Percentiles rank a stretch among this genome's conserved stretches.
Conservation (phyloP, 2,888 invertebrate species). For the Oxyteleia sp. region DNA sequence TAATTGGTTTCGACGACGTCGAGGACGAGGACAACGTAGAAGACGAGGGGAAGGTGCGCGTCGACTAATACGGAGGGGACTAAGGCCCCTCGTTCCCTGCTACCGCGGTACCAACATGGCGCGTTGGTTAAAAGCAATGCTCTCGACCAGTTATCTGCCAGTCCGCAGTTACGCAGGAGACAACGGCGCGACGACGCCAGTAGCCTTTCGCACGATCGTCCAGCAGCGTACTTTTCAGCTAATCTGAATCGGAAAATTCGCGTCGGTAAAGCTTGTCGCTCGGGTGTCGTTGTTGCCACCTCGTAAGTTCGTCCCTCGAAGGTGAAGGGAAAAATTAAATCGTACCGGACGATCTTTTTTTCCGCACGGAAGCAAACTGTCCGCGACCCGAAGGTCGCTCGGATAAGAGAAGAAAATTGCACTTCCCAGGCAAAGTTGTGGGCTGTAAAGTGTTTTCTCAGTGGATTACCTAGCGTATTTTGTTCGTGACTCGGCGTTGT, state of each 20-base stretch:
- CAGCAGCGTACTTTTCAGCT: constrained; percentile 24
- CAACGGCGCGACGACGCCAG: constrained; percentile 66
- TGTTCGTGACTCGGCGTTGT: too few species aligned
- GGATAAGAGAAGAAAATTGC: too few species aligned
- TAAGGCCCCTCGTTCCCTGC: constrained; percentile 76
- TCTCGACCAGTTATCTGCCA: constrained; percentile 82
- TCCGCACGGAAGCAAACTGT: not conserved
- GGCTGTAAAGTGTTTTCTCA: too few species aligned
- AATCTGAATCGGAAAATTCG: constrained; percentile 27
- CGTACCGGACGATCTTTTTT: not conserved
- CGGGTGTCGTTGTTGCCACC: constrained; percentile 17
- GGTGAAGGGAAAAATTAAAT: not conserved
- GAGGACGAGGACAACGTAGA: constrained; percentile 72
- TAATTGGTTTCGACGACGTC: constrained; percentile 69
- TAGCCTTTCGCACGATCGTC: constrained; percentile 24
- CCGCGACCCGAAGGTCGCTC: too few species aligned
- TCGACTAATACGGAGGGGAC: constrained; percentile 69
- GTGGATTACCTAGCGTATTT: too few species aligned
- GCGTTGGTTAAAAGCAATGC: constrained; percentile 87
- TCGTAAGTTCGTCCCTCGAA: not conserved
- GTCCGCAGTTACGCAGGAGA: constrained; percentile 79
- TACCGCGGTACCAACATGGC: constrained; percentile 85
- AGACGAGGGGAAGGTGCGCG: constrained; percentile 61
- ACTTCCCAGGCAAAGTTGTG: too few species aligned
- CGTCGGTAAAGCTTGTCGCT: not conserved